A percentile compares a stretch with the other conserved stretches of the same genome.
phyloP scores from a whole-genome alignment of 2,888 invertebrate genomes.

The Prenolepis imparis region DNA sequence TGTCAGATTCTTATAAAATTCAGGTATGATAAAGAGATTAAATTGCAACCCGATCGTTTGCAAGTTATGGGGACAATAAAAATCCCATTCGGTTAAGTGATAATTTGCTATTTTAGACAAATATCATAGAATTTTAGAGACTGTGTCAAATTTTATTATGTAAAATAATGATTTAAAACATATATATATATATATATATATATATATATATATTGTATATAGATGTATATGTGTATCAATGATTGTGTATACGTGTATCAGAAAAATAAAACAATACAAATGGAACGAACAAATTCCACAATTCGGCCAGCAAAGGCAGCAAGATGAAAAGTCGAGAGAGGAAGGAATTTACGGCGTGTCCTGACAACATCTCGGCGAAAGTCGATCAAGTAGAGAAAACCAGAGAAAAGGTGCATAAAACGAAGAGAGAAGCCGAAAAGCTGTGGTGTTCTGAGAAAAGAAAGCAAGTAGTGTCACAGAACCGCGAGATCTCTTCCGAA shows the following conservation, averaged over 20 bases:
- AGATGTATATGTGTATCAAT: background rate
- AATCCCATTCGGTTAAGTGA: conserved; percentile 27
- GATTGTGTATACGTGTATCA: background rate
- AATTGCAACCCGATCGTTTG: background rate
- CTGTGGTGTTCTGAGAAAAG: background rate
- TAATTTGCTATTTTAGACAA: background rate
- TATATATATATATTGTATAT: no score
- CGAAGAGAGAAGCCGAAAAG: conserved; percentile 33
- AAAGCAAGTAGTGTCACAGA: background rate
- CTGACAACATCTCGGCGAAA: conserved; percentile 70
- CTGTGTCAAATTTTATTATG: background rate
- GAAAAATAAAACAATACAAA: background rate
- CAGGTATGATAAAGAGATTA: background rate
- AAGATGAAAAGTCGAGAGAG: conserved; percentile 34
- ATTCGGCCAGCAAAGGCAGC: conserved; percentile 32
- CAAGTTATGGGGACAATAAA: conserved; percentile 14
- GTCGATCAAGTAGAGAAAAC: conserved; percentile 63
- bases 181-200: no score
- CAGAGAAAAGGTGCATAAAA: conserved; percentile 27
- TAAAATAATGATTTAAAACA: background rate
- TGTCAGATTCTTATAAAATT: background rate
- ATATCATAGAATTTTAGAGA: background rate
- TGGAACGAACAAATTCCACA: background rate
- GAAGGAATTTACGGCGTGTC: conserved; percentile 46
- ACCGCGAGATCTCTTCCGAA: conserved; percentile 59